A percentile compares a stretch with the other conserved stretches of the same genome.
These are phyloP conservation scores for Hirtodrosophila confusa DNA, from an alignment of 2,888 invertebrate genomes.

Conservation along the genomic window DNA sequence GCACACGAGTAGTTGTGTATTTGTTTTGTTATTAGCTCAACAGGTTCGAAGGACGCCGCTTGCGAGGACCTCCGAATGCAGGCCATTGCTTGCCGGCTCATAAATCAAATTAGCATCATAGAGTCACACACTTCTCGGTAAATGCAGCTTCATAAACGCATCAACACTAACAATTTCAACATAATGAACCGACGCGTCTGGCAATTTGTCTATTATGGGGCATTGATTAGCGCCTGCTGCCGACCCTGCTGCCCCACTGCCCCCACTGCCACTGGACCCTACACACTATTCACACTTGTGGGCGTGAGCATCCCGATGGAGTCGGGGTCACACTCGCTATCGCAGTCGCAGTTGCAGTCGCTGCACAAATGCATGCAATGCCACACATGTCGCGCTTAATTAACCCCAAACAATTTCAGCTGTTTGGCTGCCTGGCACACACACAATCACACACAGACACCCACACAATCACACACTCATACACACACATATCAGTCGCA, in stretches of 20 bases:
- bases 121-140: conserved; percentile 26
- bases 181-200: conserved; percentile 65
- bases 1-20: conserved; percentile 3
- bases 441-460: conserved; percentile 18
- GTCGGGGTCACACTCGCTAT: conserved; percentile 8
- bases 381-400: conserved; percentile 80
- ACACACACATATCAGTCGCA: conserved; percentile 12
- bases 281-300: conserved; percentile 66
- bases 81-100: background rate
- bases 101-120: conserved; percentile 46
- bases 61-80: background rate
- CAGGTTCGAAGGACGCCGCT: conserved; percentile 49
- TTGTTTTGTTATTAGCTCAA: conserved; percentile 59
- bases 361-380: conserved; percentile 65
- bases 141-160: conserved; percentile 67
- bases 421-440: conserved; percentile 31
- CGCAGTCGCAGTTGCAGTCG: conserved; percentile 28
- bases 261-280: conserved; percentile 4
- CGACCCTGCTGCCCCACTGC: conserved; percentile 12
- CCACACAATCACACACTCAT: no score
- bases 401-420: conserved; percentile 79
- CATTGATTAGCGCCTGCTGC: conserved; percentile 67
- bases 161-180: conserved; percentile 55
- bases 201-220: conserved; percentile 72
- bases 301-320: conserved; percentile 36